phyloP scores from a whole-genome alignment of 1,140 invertebrate genomes.

The Leptinotarsa texana region DNA sequence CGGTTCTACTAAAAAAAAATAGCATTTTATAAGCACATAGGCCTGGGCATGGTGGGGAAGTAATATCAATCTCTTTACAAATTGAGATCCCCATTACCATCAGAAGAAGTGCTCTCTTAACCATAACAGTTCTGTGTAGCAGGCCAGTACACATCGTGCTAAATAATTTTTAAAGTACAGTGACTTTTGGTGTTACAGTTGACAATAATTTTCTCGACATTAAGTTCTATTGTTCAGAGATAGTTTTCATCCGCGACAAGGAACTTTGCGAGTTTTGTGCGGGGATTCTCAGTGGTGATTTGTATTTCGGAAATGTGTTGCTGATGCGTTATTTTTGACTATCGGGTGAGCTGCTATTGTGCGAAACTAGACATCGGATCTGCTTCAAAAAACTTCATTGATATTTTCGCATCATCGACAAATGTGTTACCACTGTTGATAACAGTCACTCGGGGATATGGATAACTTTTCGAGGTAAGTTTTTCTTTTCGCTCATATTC shows the following conservation, averaged over 20 bases:
- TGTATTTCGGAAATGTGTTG: too few species aligned
- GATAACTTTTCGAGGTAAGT: not conserved
- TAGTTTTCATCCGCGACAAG: too few species aligned
- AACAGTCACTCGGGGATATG: not conserved
- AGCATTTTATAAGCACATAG: not conserved
- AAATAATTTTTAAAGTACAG: slow-evolving; percentile 26
- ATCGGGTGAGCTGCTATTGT: too few species aligned
- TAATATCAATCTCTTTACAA: slow-evolving; percentile 45
- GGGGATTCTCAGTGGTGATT: too few species aligned
- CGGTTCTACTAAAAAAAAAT: slow-evolving; percentile 2
- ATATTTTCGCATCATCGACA: not conserved
- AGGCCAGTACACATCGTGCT: slow-evolving; percentile 23
- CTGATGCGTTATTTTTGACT: too few species aligned
- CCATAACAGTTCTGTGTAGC: slow-evolving; percentile 26
- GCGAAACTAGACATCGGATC: too few species aligned
- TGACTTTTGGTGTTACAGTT: slow-evolving; percentile 26
- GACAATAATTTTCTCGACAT: slow-evolving; percentile 12
- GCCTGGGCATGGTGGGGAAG: slow-evolving; percentile 33
- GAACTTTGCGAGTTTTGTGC: too few species aligned
- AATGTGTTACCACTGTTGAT: not conserved
- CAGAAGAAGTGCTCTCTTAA: slow-evolving; percentile 34
- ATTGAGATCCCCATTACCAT: slow-evolving; percentile 42
- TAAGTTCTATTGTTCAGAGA: not conserved
- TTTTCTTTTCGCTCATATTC: not conserved
- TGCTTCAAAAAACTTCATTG: too few species aligned